These are phyloP conservation scores for Xenopus borealis DNA, from an alignment of 2,113 vertebrate species.

Conservation along the genomic window DNA sequence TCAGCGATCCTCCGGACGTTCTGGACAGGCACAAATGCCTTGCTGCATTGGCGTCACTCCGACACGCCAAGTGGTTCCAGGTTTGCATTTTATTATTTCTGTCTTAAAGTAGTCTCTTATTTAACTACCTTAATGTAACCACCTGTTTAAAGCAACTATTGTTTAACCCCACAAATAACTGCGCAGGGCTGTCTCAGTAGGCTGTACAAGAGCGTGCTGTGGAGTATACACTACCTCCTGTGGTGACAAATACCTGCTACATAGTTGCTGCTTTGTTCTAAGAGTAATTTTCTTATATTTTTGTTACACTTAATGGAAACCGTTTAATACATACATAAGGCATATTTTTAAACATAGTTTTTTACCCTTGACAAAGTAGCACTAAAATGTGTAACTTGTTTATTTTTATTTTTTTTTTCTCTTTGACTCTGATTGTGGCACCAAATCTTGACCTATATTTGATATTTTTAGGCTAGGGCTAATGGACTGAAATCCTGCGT, in stretches of 20 bases:
- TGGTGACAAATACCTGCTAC: slow-evolving; percentile 46
- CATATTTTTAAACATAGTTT: slow-evolving; percentile 29
- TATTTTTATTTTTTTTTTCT: slow-evolving; percentile 60
- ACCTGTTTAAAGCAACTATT: slow-evolving; percentile 13
- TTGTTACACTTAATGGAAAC: slow-evolving; percentile 18
- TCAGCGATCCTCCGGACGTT: slow-evolving; percentile 98
- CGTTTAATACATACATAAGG: slow-evolving; percentile 14
- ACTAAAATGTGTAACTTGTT: slow-evolving; percentile 38
- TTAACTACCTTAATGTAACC: slow-evolving; percentile 43
- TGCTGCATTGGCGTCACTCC: slow-evolving; percentile 99
- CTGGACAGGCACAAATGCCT: slow-evolving; percentile 99
- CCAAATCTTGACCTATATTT: slow-evolving; percentile 49
- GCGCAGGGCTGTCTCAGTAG: slow-evolving; percentile 53
- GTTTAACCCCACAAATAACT: slow-evolving; percentile 40
- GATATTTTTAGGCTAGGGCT: slow-evolving; percentile 83
- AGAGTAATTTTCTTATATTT: slow-evolving; percentile 53
- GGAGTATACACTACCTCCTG: slow-evolving; percentile 40
- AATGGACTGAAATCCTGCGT: slow-evolving; percentile 96
- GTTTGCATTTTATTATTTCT: slow-evolving; percentile 98
- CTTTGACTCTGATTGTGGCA: slow-evolving; percentile 54
- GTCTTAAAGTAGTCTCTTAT: slow-evolving; percentile 84
- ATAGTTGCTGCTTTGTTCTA: slow-evolving; percentile 64
- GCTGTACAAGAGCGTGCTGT: slow-evolving; percentile 51
- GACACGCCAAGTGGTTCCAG: slow-evolving; percentile 99
- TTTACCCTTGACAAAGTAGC: slow-evolving; percentile 70